Base-by-base conservation (phyloP, 2,113 vertebrate genomes). In the Nipponia nippon region DNA sequence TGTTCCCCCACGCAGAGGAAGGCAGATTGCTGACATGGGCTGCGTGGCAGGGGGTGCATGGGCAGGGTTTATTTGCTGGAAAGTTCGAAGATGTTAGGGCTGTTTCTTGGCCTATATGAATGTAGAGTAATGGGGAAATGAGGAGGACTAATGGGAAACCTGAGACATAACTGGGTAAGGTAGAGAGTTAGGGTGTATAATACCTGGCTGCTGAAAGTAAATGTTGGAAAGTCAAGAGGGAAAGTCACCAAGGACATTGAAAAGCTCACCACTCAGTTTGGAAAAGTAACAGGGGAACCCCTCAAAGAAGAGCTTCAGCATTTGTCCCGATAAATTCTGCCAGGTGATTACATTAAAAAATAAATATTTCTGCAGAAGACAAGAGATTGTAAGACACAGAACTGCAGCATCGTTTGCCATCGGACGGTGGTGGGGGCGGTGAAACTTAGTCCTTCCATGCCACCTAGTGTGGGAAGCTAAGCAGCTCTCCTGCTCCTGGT, bases 391-490 rank as follows among this genome's bases (percentile, higher is more conserved):
- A 46, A 92, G 78, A 17, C 66, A 42, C 34, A 5, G 36, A 56
- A 29, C 10, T 23, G 49, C 47, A 72, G 49, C 44, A 53, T 15
- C 30, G 12, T 65, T 88, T 21, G 14, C 47, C 46, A 11, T 15
- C 3, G 34, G 75, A 32, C 8, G 9, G 84, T 29, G 59, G 20
- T 10, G 81, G 81, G 56, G 78, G 88, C 63, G 90, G 62, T 1
- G 3, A 98, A 97, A 94, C 62, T 94, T 62, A 76, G 95, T 97
- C 95, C 95, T 98, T 95, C 95, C 81, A 94, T 97, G 97, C 98
- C 98, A 98, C 90, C 98, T 98, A 98, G 97, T 95, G 98, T 98
- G 87, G 62, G 79, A 95, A 90, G 38, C 30, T 13, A 11, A 75
- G 90, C 94, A 97, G 78, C 93, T 97, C 65, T 73, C 47, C 32